Evolutionary conservation across 2,797 vertebrate genomes (phyloP).

Genomic region (Halcyon smyrnensis): DNA sequence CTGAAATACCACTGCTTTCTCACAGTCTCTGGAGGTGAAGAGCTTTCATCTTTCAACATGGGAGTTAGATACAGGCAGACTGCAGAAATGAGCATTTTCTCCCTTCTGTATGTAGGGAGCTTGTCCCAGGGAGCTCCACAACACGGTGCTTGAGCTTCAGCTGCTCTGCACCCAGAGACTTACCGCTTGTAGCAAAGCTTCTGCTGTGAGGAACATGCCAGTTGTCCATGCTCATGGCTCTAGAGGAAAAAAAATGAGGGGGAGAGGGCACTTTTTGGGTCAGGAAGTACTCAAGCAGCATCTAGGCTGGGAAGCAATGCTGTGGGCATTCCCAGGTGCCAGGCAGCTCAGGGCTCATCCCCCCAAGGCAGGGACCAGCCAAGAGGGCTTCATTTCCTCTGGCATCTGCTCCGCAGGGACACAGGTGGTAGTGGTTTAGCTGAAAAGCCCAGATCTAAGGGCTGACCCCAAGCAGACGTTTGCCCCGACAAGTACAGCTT

Average conservation of each 20-base stretch:
- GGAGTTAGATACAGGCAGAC: not conserved
- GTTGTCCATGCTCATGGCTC: not conserved
- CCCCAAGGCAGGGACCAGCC: not conserved
- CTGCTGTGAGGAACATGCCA: not conserved
- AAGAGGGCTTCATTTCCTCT: not conserved
- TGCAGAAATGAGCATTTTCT: not conserved
- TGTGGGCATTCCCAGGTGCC: not conserved
- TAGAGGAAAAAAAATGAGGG: not conserved
- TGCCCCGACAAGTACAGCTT: not conserved
- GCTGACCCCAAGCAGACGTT: not conserved
- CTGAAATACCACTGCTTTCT: not conserved
- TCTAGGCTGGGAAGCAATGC: not conserved
- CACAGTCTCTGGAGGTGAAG: not conserved
- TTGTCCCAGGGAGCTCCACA: not conserved
- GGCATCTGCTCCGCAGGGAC: not conserved
- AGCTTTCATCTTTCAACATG: not conserved
- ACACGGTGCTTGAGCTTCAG: fast-evolving
- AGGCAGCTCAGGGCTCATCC: fast-evolving
- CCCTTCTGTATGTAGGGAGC: not conserved
- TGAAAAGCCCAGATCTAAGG: not conserved
- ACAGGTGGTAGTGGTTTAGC: not conserved
- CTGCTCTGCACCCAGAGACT: not conserved
- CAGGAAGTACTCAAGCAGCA: not conserved
- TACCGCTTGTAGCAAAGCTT: not conserved
- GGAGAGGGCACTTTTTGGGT: not conserved